Conservation (phyloP, 2,888 invertebrate species). For the Caenorhabditis afra region DNA sequence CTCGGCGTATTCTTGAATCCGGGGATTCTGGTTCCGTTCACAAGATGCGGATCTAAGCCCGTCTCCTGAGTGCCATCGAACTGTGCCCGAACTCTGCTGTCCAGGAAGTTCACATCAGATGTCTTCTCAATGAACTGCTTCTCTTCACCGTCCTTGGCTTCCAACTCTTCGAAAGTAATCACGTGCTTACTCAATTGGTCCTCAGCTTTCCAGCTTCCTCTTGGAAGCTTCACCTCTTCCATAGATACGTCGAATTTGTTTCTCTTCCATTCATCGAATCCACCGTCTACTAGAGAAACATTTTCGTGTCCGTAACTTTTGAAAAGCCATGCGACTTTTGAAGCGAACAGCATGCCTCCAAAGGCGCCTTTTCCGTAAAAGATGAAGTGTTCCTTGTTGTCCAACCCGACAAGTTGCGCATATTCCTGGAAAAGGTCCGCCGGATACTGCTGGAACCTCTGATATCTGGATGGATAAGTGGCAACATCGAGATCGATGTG, state of each 20-base stretch:
- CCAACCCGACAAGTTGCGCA: slow-evolving; percentile 69
- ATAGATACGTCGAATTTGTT: slow-evolving; percentile 61
- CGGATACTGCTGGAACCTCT: slow-evolving; percentile 72
- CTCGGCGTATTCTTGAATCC: slow-evolving; percentile 72
- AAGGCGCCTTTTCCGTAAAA: slow-evolving; percentile 74
- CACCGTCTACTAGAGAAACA: slow-evolving; percentile 73
- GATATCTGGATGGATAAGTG: slow-evolving; percentile 73
- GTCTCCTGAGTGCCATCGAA: slow-evolving; percentile 75
- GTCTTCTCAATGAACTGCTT: slow-evolving; percentile 63
- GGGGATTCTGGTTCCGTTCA: slow-evolving; percentile 68
- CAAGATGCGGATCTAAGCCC: slow-evolving; percentile 68
- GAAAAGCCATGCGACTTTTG: slow-evolving; percentile 74
- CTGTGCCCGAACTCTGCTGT: slow-evolving; percentile 72
- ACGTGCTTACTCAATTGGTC: slow-evolving; percentile 57
- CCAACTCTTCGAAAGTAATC: slow-evolving; percentile 73
- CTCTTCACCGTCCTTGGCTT: slow-evolving; percentile 49
- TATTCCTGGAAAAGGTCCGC: slow-evolving; percentile 72
- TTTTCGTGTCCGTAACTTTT: slow-evolving; percentile 76
- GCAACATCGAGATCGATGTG: slow-evolving; percentile 72
- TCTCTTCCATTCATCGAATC: slow-evolving; percentile 70
- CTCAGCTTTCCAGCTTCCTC: slow-evolving; percentile 67
- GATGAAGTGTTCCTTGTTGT: slow-evolving; percentile 73
- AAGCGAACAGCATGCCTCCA: slow-evolving; percentile 75
- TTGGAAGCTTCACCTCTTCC: slow-evolving; percentile 53
- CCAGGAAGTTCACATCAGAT: slow-evolving; percentile 73